Evolutionary conservation across 2,888 invertebrate genomes (phyloP).

Genomic region (Bellardia bayeri): DNA sequence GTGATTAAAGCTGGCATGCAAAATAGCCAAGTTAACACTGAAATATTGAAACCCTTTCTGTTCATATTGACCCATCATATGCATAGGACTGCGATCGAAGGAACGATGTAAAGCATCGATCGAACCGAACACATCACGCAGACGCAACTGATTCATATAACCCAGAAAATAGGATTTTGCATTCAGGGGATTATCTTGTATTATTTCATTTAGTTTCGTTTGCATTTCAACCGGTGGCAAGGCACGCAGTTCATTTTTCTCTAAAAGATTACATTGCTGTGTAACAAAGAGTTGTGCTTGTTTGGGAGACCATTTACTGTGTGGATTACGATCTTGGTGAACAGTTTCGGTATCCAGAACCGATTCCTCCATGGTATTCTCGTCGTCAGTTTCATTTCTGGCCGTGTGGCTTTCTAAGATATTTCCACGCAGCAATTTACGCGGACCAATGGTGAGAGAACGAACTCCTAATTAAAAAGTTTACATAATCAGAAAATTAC

Average conservation of each 20-base stretch:
- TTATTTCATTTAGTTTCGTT: conserved; percentile 84
- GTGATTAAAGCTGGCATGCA: conserved; percentile 91
- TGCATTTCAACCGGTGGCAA: conserved; percentile 91
- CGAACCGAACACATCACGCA: conserved; percentile 91
- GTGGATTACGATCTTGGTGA: conserved; percentile 81
- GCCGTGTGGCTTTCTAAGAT: conserved; percentile 42
- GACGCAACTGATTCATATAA: conserved; percentile 94
- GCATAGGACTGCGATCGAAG: conserved; percentile 89
- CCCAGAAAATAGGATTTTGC: conserved; percentile 90
- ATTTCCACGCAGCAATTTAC: conserved; percentile 66
- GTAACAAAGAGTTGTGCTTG: conserved; percentile 96
- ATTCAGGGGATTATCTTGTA: conserved; percentile 82
- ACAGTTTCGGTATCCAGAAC: conserved; percentile 75
- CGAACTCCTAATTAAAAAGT: conserved; percentile 76
- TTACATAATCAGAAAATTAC: neutral
- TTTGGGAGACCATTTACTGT: conserved; percentile 92
- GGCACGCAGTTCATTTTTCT: conserved; percentile 92
- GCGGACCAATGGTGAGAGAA: conserved; percentile 78
- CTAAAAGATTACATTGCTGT: conserved; percentile 92
- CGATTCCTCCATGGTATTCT: conserved; percentile 74
- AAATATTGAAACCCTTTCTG: conserved; percentile 91
- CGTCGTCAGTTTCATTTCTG: conserved; percentile 65
- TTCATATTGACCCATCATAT: conserved; percentile 91
- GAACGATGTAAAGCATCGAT: conserved; percentile 85
- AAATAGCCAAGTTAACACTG: conserved; percentile 94